Evolutionary conservation across 2,113 vertebrate species (phyloP).

Genomic region (Eurystomus gularis): DNA sequence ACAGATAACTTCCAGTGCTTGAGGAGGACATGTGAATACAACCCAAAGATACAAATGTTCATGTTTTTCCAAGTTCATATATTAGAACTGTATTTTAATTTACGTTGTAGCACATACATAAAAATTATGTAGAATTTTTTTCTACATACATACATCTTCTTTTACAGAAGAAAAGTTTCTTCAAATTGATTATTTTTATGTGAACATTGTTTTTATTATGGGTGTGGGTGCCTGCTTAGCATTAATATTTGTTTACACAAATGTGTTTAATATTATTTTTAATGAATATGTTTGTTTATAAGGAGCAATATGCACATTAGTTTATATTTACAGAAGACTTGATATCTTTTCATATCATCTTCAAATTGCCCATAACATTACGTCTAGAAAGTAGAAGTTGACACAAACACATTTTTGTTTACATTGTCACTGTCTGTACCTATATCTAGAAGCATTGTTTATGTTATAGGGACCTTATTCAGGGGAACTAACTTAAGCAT

Average conservation of each 20-base stretch:
- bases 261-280: conserved; percentile 53
- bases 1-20: background rate
- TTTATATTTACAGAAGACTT: conserved; percentile 27
- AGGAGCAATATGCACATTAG: background rate
- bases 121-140: too few relatives aligned
- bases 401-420: background rate
- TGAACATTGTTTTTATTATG: background rate
- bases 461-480: background rate
- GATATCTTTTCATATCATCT: background rate
- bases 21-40: background rate
- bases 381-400: background rate
- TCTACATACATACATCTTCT: too few relatives aligned
- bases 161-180: background rate
- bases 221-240: background rate
- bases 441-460: background rate
- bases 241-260: conserved; percentile 3
- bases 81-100: background rate
- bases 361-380: conserved; percentile 15
- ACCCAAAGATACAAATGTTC: background rate
- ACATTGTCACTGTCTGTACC: background rate
- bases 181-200: background rate
- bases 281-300: conserved; percentile 16
- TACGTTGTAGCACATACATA: background rate
- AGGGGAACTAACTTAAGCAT: background rate
- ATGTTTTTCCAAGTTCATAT: background rate